Conservation (phyloP, 2,888 invertebrate genomes). For the Idaea dimidiata region DNA sequence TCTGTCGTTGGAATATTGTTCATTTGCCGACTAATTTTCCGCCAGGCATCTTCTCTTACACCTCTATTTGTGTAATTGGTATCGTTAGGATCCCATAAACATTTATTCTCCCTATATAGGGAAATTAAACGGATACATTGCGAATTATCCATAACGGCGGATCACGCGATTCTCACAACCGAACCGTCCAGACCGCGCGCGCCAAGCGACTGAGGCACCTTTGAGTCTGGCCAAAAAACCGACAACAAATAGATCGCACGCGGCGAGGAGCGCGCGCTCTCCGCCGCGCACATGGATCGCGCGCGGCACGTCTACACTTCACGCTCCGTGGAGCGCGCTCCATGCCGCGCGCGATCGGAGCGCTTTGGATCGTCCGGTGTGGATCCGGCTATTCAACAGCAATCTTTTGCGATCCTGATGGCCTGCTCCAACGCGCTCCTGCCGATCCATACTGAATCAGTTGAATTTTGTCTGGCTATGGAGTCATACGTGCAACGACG, state of each 20-base stretch:
- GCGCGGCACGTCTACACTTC: conserved; percentile 19
- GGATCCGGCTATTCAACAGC: conserved; percentile 1
- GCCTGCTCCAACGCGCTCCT: no score
- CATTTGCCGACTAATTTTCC: conserved; percentile 24
- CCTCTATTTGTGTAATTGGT: conserved; percentile 30
- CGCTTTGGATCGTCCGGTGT: conserved; percentile 10
- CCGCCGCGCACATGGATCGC: conserved; percentile 12
- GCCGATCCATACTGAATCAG: no score
- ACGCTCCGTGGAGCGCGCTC: conserved; percentile 17
- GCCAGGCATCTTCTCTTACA: conserved; percentile 36
- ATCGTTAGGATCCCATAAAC: conserved; percentile 35
- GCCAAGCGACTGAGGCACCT: conserved; percentile 19
- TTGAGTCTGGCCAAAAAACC: conserved; percentile 27
- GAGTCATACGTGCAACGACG: no score
- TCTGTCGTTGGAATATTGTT: conserved; percentile 15
- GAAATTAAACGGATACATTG: conserved; percentile 26
- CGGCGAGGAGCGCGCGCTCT: conserved; percentile 26
- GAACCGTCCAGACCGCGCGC: conserved; percentile 22
- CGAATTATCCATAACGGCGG: conserved; percentile 19
- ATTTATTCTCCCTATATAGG: conserved; percentile 26
- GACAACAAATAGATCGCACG: conserved; percentile 29
- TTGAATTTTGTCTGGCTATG: no score
- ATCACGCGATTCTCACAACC: conserved; percentile 21
- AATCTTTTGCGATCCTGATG: no score
- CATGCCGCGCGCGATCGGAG: conserved; percentile 21